Evolutionary conservation across 2,797 vertebrate genomes (phyloP).

Genomic region (Notamacropus eugenii): DNA sequence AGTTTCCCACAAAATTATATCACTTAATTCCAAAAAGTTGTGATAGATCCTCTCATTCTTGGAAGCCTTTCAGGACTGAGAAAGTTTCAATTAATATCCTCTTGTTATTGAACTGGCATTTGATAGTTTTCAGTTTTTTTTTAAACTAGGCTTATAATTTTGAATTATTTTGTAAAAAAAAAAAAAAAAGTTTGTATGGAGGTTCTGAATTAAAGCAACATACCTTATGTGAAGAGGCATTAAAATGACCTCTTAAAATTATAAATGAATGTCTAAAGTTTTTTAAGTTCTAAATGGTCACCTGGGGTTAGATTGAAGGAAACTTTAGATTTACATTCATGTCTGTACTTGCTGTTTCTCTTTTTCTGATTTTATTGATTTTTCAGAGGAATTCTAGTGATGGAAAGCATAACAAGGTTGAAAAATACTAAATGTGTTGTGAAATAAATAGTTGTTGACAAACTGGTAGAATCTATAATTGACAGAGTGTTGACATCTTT

Average conservation of each 20-base stretch:
- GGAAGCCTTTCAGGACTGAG: conserved; percentile 36
- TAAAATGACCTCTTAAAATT: conserved; percentile 62
- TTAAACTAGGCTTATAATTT: conserved; percentile 48
- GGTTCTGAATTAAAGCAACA: conserved; percentile 59
- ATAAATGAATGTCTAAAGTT: conserved; percentile 59
- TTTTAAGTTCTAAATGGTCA: conserved; percentile 56
- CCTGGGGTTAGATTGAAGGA: conserved; percentile 46
- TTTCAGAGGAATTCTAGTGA: conserved; percentile 7
- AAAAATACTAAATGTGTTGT: background rate
- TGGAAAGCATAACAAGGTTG: conserved; percentile 11
- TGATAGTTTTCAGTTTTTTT: conserved; percentile 41
- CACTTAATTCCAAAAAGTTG: conserved; percentile 18
- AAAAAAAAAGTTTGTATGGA: conserved; percentile 47
- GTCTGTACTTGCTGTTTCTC: background rate
- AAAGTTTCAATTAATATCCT: conserved; percentile 7
- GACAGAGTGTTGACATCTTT: background rate
- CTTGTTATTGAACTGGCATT: conserved; percentile 43
- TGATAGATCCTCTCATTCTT: conserved; percentile 48
- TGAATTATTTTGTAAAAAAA: conserved; percentile 63
- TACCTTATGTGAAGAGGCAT: conserved; percentile 61
- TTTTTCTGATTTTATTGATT: background rate
- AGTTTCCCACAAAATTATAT: conserved; percentile 37
- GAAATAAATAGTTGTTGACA: background rate
- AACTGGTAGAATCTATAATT: background rate
- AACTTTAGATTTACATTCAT: background rate